Conservation (phyloP, 2,113 vertebrate species). For the Stictonetta naevosa region DNA sequence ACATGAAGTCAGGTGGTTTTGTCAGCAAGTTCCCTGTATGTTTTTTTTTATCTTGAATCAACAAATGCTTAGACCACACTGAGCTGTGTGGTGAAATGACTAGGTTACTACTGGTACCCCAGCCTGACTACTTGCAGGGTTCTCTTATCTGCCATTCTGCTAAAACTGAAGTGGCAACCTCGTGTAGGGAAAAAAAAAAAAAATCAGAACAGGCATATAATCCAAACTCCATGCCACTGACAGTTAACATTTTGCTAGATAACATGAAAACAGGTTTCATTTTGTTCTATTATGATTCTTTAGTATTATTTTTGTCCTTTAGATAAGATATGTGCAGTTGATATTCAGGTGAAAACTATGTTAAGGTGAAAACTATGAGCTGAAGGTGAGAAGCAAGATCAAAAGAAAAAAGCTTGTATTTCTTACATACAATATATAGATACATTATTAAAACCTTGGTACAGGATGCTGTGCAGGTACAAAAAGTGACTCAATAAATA, state of each 20-base stretch:
- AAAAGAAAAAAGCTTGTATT: neutral
- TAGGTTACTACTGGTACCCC: neutral
- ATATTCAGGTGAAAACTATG: neutral
- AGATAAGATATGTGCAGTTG: neutral
- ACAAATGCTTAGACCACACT: fast-evolving
- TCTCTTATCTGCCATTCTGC: neutral
- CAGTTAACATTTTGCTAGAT: neutral
- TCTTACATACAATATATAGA: neutral
- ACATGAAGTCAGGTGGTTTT: neutral
- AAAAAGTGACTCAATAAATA: neutral
- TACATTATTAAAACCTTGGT: neutral
- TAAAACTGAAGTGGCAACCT: neutral
- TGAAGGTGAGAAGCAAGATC: neutral
- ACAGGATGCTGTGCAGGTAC: neutral
- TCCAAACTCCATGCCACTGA: neutral
- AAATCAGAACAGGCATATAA: neutral
- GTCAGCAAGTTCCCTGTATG: neutral
- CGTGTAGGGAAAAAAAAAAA: no score
- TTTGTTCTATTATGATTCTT: neutral
- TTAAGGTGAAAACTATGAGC: neutral
- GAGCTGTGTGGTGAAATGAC: neutral
- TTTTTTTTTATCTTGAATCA: neutral
- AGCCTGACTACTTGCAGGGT: neutral
- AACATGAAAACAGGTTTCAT: neutral
- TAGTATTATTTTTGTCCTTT: neutral